Base-by-base conservation (phyloP, 1,140 invertebrate species). In the Saccostrea echinata region DNA sequence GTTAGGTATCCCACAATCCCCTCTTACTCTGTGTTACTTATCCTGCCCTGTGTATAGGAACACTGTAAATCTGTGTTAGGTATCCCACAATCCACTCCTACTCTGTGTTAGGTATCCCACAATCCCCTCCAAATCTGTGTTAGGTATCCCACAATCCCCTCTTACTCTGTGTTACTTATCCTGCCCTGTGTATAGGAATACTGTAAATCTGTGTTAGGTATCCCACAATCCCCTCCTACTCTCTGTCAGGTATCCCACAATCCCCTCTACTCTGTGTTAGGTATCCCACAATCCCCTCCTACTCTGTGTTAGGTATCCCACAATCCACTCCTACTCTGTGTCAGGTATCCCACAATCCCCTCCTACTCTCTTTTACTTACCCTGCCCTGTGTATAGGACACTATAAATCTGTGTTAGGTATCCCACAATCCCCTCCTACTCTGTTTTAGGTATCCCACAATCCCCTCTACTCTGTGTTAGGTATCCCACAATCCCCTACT, bases 171-270 rank as follows among this genome's bases (percentile, higher is more conserved):
- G 96, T 11, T 96, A 82, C 9, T 43, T 43, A 43, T 6, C 35
- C 35, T 43, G 35, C 35, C 35, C 35, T 43, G 35, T 43, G 35
- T 43, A 43, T 43, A 43, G 2, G 35, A 43, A 43, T 6, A 43
- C 35, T 43, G 35, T 43, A 43, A 43, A 43, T 43, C 94, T 43
- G 91, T 91, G 84, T 92, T 92, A 13, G 93, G 91, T 86, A 95
- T 95, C 68, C 91, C 91, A 88, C 96, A 96, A 91, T 96, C 95
- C 86, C 95, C 93, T 13, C 94, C 96, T 21, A 95, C 87, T 76
- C 96, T 93, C 90, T 96, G 96, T 11, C 92, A 11, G 93, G 91
- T 86, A 95, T 95, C 68, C 91, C 91, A 88, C 96, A 96, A 91
- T 96, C 95, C 86, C 95, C 93, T 11, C 96, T 21, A 43, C 35